Base-by-base conservation (phyloP, 2,888 invertebrate species). In the Pemphredon lugubris region DNA sequence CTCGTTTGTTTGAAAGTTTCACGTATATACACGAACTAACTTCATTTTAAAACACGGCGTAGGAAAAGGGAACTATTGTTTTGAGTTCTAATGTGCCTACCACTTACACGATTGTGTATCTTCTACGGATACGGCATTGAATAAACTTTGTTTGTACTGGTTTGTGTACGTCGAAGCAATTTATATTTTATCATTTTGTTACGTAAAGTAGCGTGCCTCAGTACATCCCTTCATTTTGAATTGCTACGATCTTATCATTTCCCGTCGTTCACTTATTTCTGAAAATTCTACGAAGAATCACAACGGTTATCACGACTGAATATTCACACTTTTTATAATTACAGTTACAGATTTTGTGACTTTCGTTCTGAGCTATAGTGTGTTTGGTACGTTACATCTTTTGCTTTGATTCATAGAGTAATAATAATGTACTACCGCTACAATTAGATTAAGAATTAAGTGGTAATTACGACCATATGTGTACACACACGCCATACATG, bases 351-450 rank as follows among this genome's bases (percentile, higher is more conserved):
- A 34, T 58, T 18, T 42, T n/a, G 48, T 23, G 20, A 20, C 14
- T 2, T 63, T 61, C n/a, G 18, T 23, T 51, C 44, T 5, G 18
- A 47, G 21, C 20, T 47, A 48, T 58, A 37, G 14, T 37, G 26
- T 37, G 26, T 59, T 64, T 2, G 9, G 47, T 68, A 64, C 26
- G 51, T 66, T 47, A 40, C 53, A 57, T 14, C 16, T 14, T 57
- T 68, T 73, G 44, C 48, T 77, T 61, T 58, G 54, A 66, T 61
- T 65, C 50, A 69, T 67, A 65, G 72, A 71, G 34, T 78, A 82
- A 72, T 69, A 63, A 76, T 77, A 80, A 71, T 79, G 68, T 71
- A 82, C 63, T 74, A 82, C 66, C 73, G 81, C 83, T 83, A 81
- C 72, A 75, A 74, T 73, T 83, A 83, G 69, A 73, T 70, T 50